Conservation (phyloP, 2,888 invertebrate genomes). For the Oithona nana region DNA sequence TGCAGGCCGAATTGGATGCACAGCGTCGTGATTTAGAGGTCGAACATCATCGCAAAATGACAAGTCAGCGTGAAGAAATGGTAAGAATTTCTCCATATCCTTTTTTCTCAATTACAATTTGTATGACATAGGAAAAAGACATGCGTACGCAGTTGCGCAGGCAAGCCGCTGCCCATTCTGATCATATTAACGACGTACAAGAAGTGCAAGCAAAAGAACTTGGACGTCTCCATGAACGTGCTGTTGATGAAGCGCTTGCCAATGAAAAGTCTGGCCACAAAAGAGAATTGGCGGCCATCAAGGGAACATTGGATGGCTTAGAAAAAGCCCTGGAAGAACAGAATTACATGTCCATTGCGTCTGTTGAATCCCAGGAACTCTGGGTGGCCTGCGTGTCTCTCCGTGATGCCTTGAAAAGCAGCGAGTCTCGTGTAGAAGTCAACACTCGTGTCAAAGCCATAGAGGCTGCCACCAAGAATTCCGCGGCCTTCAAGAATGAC, state of each 20-base stretch:
- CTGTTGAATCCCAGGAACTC: conserved; percentile 61
- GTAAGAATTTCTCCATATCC: too few species aligned
- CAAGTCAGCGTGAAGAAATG: conserved; percentile 43
- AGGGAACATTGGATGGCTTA: conserved; percentile 47
- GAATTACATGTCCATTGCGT: conserved; percentile 23
- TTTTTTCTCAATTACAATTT: too few species aligned
- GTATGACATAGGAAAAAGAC: too few species aligned
- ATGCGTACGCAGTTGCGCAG: conserved; percentile 57
- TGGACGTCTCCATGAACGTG: conserved; percentile 32
- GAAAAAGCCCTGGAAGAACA: conserved; percentile 20
- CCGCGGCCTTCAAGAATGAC: conserved; percentile 32
- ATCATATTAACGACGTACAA: conserved; percentile 54
- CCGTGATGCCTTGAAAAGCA: conserved; percentile 48
- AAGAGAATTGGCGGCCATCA: conserved; percentile 46
- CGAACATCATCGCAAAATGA: conserved; percentile 44
- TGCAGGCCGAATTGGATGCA: background rate
- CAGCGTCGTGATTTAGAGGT: conserved; percentile 26
- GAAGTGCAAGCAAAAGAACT: conserved; percentile 7
- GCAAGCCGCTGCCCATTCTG: conserved; percentile 66
- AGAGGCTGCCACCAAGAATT: conserved; percentile 2
- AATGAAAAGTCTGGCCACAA: conserved; percentile 48
- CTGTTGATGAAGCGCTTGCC: conserved; percentile 43
- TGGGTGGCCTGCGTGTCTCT: conserved; percentile 87
- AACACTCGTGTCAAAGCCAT: background rate
- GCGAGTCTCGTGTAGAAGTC: conserved; percentile 26